Percentiles rank a stretch among this genome's conserved stretches.
phyloP scores from a whole-genome alignment of 2,797 vertebrate genomes.

The Steatocranus sp. region DNA sequence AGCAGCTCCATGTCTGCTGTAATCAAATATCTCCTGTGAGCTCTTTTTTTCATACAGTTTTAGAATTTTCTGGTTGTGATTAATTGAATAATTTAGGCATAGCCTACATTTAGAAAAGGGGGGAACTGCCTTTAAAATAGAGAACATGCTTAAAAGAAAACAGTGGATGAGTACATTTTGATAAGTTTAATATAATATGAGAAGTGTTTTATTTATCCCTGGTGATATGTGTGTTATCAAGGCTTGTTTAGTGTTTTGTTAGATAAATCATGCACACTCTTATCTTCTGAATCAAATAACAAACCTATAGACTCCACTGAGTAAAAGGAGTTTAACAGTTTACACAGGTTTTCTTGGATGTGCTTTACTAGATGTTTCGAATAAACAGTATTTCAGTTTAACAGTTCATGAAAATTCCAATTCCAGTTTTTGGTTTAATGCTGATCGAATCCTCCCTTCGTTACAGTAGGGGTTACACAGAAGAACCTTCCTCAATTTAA shows the following conservation, averaged over 20 bases:
- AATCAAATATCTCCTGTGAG: slow-evolving; percentile 25
- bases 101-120: slow-evolving; percentile 15
- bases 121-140: slow-evolving; percentile 5
- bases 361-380: neutral
- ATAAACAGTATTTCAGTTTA: neutral
- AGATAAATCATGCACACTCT: slow-evolving; percentile 11
- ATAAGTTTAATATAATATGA: slow-evolving; percentile 46
- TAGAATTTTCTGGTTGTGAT: slow-evolving; percentile 10
- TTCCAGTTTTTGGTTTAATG: neutral
- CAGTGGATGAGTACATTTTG: slow-evolving; percentile 25
- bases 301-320: neutral
- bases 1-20: slow-evolving; percentile 29
- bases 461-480: neutral
- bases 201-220: slow-evolving; percentile 35
- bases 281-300: neutral
- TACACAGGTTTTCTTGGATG: neutral
- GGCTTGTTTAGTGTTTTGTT: slow-evolving; percentile 26
- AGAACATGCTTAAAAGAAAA: slow-evolving; percentile 13
- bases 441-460: fast-evolving
- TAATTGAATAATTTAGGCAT: slow-evolving; percentile 19
- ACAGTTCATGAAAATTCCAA: neutral
- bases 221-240: neutral
- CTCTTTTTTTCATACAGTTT: slow-evolving; percentile 5
- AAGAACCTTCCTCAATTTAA: neutral
- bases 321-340: neutral